Percentiles rank a stretch among this genome's conserved stretches.
These are phyloP conservation scores for Deilephila elpenor DNA, from an alignment of 2,888 invertebrate genomes.

Conservation along the genomic window DNA sequence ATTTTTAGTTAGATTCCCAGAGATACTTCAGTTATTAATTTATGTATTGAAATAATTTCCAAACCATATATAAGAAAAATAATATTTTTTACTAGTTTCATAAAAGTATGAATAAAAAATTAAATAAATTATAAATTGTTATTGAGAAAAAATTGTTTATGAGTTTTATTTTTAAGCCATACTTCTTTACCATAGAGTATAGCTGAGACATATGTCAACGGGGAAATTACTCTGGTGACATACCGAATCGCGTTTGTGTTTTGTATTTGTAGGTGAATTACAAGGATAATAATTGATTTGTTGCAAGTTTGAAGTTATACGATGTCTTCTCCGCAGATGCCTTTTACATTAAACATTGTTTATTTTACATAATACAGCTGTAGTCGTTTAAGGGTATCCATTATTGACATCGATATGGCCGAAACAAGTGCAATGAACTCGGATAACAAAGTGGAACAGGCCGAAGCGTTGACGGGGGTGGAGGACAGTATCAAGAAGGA, in stretches of 20 bases:
- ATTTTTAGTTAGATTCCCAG: too few relatives aligned
- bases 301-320: background rate
- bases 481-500: constrained; percentile 53
- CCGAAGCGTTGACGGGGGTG: constrained; percentile 43
- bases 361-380: constrained; percentile 15
- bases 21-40: too few relatives aligned
- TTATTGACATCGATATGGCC: constrained; percentile 55
- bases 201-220: constrained; percentile 23
- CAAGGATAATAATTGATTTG: background rate
- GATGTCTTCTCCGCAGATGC: constrained; percentile 18
- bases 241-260: constrained; percentile 27
- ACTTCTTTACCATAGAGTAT: constrained; percentile 6
- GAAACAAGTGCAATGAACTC: constrained; percentile 66
- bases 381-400: constrained; percentile 22
- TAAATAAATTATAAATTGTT: background rate
- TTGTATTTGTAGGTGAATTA: constrained; percentile 14
- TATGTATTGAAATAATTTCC: too few relatives aligned
- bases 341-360: constrained; percentile 17
- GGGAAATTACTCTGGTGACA: constrained; percentile 24
- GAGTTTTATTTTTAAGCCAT: background rate
- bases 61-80: too few relatives aligned
- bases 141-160: background rate
- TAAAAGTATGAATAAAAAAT: too few relatives aligned
- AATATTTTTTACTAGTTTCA: too few relatives aligned
- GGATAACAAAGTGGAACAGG: constrained; percentile 52